phyloP scores from a whole-genome alignment of 2,113 vertebrate species.

The Salvator merianae region DNA sequence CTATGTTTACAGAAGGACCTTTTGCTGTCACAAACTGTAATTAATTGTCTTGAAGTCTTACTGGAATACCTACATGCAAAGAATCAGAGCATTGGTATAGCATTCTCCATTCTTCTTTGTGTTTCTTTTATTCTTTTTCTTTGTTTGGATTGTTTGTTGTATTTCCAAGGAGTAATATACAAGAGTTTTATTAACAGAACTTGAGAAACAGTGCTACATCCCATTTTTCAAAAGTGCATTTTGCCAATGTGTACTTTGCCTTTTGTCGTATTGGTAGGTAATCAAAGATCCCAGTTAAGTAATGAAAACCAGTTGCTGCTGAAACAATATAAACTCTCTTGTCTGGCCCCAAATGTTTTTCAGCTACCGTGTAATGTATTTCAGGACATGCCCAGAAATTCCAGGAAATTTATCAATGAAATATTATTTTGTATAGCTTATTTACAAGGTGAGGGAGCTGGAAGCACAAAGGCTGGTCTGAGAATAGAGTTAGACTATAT shows the following conservation, averaged over 20 bases:
- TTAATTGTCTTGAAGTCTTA: constrained; percentile 86
- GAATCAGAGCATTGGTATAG: constrained; percentile 80
- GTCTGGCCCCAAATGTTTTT: too few species aligned
- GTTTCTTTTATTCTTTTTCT: constrained; percentile 6
- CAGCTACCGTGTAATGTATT: too few species aligned
- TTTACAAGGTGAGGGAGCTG: too few species aligned
- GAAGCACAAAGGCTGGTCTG: too few species aligned
- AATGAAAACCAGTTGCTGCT: background rate
- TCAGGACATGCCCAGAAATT: too few species aligned
- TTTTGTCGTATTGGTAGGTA: background rate
- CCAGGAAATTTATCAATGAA: too few species aligned
- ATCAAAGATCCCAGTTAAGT: background rate
- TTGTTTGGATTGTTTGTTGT: background rate
- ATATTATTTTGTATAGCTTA: too few species aligned
- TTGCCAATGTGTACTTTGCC: background rate
- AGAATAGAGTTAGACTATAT: too few species aligned
- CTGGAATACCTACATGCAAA: constrained; percentile 82
- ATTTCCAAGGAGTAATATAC: background rate
- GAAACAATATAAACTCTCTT: background rate
- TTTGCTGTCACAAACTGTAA: constrained; percentile 79
- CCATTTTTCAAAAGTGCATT: background rate
- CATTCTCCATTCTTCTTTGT: constrained; percentile 12
- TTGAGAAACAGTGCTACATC: background rate
- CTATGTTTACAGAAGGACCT: constrained; percentile 83
- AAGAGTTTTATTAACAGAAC: background rate